Conservation (phyloP, 2,888 invertebrate genomes). For the Dicroscelio sp. region DNA sequence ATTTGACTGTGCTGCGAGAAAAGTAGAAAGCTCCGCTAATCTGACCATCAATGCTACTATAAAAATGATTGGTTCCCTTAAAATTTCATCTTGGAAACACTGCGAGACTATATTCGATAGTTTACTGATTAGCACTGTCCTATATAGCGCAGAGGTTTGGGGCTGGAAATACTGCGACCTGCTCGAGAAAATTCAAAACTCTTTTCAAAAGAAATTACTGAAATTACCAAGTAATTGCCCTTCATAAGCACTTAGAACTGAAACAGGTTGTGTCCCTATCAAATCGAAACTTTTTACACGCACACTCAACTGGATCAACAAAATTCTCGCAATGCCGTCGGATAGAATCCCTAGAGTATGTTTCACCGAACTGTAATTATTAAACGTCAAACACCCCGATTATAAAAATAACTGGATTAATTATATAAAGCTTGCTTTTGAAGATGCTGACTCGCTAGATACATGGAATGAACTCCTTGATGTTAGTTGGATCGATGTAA, state of each 20-base stretch:
- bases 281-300: neutral
- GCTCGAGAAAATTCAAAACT: neutral
- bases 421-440: neutral
- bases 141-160: neutral
- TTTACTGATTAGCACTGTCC: neutral
- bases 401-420: neutral
- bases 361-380: neutral
- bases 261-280: neutral
- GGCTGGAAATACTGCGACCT: too few relatives aligned
- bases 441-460: neutral
- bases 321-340: neutral
- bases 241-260: neutral
- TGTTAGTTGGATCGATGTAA: too few relatives aligned
- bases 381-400: neutral
- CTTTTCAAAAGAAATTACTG: neutral
- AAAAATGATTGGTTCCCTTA: neutral
- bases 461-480: neutral
- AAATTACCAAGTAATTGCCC: neutral
- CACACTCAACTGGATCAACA: neutral
- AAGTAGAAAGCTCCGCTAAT: too few relatives aligned
- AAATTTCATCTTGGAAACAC: neutral
- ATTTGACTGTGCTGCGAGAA: neutral
- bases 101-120: neutral
- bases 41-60: too few relatives aligned
- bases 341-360: neutral